Base-by-base conservation (phyloP, 2,797 vertebrate genomes). In the Myiotriccus ornatus region DNA sequence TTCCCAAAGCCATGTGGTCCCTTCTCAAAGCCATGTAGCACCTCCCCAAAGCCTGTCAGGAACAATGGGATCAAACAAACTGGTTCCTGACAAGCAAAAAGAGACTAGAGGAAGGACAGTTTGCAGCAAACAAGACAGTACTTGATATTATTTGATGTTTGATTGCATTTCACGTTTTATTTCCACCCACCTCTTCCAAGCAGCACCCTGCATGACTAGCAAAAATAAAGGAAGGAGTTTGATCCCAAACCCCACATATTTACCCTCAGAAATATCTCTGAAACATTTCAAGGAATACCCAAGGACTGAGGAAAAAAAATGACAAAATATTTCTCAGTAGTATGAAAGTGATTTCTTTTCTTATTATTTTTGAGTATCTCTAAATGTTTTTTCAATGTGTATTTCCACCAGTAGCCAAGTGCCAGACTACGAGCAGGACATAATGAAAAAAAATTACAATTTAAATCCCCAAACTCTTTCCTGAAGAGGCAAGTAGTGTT, bases 401-500 rank as follows among this genome's bases (percentile, higher is more conserved):
- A 46, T 62, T 80, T 84, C 64, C 79, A 49, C 10, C 37, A 55
- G 59, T 28, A 89, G 41, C 23, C 44, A 84, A 87, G 22, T 44
- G 34, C 27, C 0, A 0, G 46, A 7, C 27, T 53, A 57, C 4
- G 2, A 57, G 20, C 10, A 81, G 15, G 25, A 78, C 9, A 74
- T 81, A 28, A 30, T 49, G 17, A 78, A 83, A 80, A 9, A 10
- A 74, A 81, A 44, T 74, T 28, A 49, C 19, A 43, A 6, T 85
- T 93, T 70, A 32, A 53, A 14, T 1, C 3, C 25, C 24, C 39
- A 30, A 67, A 59, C 28, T 12, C 52, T 49, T 80, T 50, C 19
- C 37, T n/a, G 56, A 78, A 68, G 39, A 56, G 16, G 22, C 16
- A 60, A 84, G 68, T 21, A 27, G 13, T 75, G 14, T 3, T 12